These are phyloP conservation scores for Chionomys nivalis DNA, from an alignment of 2,113 vertebrate genomes.

Conservation along the genomic window DNA sequence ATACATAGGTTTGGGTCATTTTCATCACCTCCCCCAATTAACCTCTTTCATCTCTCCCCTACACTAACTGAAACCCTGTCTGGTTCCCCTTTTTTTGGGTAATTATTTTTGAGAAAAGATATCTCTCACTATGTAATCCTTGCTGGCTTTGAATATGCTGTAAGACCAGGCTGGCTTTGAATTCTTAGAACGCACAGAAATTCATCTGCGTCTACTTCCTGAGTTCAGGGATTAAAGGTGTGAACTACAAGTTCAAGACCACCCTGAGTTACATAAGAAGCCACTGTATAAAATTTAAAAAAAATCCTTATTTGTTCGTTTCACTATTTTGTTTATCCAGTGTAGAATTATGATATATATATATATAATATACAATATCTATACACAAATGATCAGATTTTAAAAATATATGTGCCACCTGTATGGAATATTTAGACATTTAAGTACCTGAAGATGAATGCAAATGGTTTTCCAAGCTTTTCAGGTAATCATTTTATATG, in stretches of 20 bases:
- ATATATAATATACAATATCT: background rate
- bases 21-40: background rate
- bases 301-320: conserved; percentile 29
- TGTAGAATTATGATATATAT: conserved; percentile 1
- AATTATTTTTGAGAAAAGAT: background rate
- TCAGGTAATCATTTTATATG: background rate
- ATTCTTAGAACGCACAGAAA: background rate
- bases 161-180: background rate
- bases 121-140: background rate
- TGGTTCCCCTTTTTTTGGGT: background rate
- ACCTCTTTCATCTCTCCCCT: background rate
- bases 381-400: background rate
- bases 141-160: background rate
- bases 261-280: background rate
- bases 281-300: background rate
- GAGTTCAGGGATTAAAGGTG: background rate
- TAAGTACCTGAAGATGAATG: background rate
- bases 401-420: background rate
- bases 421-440: background rate
- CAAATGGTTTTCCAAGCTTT: conserved; percentile 36
- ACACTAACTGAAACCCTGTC: background rate
- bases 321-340: conserved; percentile 24
- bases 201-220: background rate
- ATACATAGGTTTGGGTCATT: background rate
- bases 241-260: background rate